These are phyloP conservation scores for Hetaerina titia DNA, from an alignment of 2,888 invertebrate genomes.

Conservation along the genomic window DNA sequence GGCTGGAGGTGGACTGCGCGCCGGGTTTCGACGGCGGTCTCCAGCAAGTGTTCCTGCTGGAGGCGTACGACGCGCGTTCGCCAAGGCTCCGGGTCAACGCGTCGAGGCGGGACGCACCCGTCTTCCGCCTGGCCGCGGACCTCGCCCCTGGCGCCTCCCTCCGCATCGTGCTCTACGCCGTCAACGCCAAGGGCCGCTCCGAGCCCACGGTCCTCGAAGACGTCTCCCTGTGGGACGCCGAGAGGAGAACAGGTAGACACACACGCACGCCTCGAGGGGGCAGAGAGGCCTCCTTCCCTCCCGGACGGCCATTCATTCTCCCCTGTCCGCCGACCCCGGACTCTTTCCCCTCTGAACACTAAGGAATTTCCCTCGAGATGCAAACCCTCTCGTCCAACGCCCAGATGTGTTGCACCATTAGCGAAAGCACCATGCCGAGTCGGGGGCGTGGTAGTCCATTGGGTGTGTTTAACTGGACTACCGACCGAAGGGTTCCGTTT, in stretches of 20 bases:
- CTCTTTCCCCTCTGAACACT: no score
- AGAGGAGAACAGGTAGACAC: conserved; percentile 86
- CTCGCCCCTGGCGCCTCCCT: conserved; percentile 76
- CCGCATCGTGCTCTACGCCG: conserved; percentile 89
- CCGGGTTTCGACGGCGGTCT: conserved; percentile 92
- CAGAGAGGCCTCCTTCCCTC: neutral
- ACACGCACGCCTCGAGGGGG: neutral
- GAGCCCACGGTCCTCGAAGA: conserved; percentile 90
- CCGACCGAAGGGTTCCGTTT: no score
- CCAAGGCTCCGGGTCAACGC: conserved; percentile 78
- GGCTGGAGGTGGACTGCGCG: conserved; percentile 89
- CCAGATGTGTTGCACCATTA: no score
- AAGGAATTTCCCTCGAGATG: no score
- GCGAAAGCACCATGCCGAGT: no score
- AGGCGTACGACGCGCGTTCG: conserved; percentile 88
- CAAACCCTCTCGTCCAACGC: no score
- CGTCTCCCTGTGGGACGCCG: conserved; percentile 92
- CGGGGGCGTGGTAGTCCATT: no score
- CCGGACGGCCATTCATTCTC: no score
- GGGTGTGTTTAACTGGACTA: no score
- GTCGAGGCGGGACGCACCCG: conserved; percentile 69
- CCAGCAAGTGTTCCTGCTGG: conserved; percentile 90
- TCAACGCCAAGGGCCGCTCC: conserved; percentile 91
- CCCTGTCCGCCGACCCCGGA: no score
- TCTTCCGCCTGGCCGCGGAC: conserved; percentile 72